Conservation (phyloP, 1,140 invertebrate species). For the Leptinotarsa defecta region DNA sequence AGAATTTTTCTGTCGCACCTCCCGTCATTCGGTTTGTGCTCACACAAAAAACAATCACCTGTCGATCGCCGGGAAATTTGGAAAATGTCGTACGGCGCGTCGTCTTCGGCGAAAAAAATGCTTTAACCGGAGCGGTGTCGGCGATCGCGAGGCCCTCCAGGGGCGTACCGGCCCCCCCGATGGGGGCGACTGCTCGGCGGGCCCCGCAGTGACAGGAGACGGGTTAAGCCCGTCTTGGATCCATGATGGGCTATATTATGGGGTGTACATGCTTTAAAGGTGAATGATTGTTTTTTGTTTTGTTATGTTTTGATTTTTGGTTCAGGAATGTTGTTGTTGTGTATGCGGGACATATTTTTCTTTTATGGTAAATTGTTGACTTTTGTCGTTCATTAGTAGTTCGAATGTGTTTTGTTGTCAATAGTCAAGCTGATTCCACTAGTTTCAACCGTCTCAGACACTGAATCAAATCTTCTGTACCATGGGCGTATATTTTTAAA, state of each 20-base stretch:
- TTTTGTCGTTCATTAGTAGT: too few species aligned
- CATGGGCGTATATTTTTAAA: too few species aligned
- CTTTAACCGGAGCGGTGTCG: background rate
- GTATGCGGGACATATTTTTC: too few species aligned
- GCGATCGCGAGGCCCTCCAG: constrained; percentile 39
- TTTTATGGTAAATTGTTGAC: too few species aligned
- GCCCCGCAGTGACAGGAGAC: constrained; percentile 54
- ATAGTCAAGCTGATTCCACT: too few species aligned
- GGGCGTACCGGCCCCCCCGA: constrained; percentile 45
- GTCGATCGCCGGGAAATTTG: constrained; percentile 19
- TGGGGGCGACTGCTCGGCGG: constrained; percentile 55
- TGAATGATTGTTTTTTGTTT: constrained; percentile 51
- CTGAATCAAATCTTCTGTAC: too few species aligned
- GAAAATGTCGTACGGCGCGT: background rate
- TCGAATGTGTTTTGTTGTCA: too few species aligned
- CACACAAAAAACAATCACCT: constrained; percentile 11
- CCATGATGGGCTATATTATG: constrained; percentile 89
- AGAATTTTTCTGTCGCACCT: background rate
- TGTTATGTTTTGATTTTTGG: background rate
- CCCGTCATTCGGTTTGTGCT: constrained; percentile 14
- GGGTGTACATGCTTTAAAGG: constrained; percentile 87
- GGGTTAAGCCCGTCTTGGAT: constrained; percentile 55
- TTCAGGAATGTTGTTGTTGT: background rate
- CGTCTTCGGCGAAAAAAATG: background rate
- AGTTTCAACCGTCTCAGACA: too few species aligned